Evolutionary conservation across 2,888 invertebrate genomes (phyloP), one percentile per base, ranked within the genome.

Genomic region (Heliconius sara): DNA sequence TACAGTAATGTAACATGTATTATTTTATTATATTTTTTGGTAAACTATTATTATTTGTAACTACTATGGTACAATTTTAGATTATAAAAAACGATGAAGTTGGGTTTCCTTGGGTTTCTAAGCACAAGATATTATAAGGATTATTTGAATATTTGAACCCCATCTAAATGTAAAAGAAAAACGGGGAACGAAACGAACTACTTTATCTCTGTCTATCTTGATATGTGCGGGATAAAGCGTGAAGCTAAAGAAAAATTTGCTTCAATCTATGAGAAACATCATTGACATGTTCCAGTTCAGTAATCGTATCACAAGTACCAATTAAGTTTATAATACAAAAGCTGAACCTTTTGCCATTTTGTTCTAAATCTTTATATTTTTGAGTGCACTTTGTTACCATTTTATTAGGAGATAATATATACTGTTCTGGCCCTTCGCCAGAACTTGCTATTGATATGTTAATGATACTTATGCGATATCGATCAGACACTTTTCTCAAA

Each of bases 371-470:
- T 34, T 52, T 67, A 66, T 73, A 73, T 73, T 39, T 73, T 78
- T 39, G 57, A 78, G 66, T 66, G 72, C 72, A 75, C 77, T 43
- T 72, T 65, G 71, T 72, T 71, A 47, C 72, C 63, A 70, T 73
- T 79, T 71, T 76, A 80, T 82, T 80, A 80, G 79, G 80, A 79
- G 79, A 80, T 82, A 81, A 84, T 83, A 84, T 83, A 81, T 80
- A 80, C 82, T 83, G 76, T 72, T 76, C 84, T 86, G 86, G 86
- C 85, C 75, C 79, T 74, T 73, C 52, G 86, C 86, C 86, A 86
- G 83, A 83, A 80, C 80, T 82, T 80, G 83, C 85, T 81, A 82
- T 84, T 83, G 84, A 84, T 85, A 85, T 85, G 84, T 81, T 85
- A 85, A 85, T 83, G 85, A 82, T 81, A 81, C 84, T 85, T 82